Conservation (phyloP, 2,888 invertebrate species). For the Thymelicus lineola region DNA sequence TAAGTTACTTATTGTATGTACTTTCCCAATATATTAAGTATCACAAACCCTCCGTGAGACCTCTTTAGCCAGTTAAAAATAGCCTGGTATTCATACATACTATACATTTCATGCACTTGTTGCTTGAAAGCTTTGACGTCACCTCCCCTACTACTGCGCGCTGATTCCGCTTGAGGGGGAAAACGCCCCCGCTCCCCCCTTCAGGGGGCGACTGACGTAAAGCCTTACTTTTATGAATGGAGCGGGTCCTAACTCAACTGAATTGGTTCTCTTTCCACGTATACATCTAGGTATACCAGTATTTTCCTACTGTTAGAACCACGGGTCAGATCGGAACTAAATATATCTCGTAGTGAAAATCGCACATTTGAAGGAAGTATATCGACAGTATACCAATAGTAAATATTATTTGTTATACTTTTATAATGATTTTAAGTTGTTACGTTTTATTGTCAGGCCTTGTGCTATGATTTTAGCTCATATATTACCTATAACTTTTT, state of each 20-base stretch:
- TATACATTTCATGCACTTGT: constrained; percentile 76
- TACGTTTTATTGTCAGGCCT: too few relatives aligned
- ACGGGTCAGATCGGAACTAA: too few relatives aligned
- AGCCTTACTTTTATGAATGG: constrained; percentile 77
- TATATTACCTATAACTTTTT: too few relatives aligned
- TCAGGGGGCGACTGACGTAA: constrained; percentile 73
- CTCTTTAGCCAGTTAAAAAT: constrained; percentile 72
- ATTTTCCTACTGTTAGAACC: neutral
- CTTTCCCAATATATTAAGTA: neutral
- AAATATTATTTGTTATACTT: too few relatives aligned
- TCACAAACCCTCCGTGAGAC: constrained; percentile 42
- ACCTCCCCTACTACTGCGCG: constrained; percentile 61
- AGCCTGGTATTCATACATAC: constrained; percentile 61
- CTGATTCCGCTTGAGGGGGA: constrained; percentile 54
- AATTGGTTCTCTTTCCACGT: constrained; percentile 44
- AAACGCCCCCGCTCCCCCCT: constrained; percentile 69
- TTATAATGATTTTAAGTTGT: too few relatives aligned
- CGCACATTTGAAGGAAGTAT: too few relatives aligned
- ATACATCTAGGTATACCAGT: neutral
- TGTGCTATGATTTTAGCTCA: too few relatives aligned
- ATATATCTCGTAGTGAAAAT: too few relatives aligned
- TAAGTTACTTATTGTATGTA: neutral
- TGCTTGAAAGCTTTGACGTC: constrained; percentile 79
- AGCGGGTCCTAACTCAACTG: constrained; percentile 62
- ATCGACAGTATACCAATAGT: too few relatives aligned